phyloP scores from a whole-genome alignment of 2,888 invertebrate genomes.

The Cybosia mesomella region DNA sequence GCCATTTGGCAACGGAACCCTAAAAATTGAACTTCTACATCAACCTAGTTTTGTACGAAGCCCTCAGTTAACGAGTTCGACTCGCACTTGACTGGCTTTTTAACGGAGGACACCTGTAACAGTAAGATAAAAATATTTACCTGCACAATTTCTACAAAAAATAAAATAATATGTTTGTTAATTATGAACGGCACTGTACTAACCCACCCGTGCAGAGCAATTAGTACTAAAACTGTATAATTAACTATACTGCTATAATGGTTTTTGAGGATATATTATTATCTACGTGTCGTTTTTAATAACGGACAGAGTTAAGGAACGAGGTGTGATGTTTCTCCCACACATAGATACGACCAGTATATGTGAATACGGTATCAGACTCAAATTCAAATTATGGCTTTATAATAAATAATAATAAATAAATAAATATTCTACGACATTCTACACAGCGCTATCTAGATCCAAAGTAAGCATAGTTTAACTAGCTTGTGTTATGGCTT shows the following conservation, averaged over 20 bases:
- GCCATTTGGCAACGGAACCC: no score
- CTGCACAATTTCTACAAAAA: not conserved
- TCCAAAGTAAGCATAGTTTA: no score
- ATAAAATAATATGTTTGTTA: not conserved
- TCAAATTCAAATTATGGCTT: no score
- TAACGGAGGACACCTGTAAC: no score
- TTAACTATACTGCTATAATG: slow-evolving; percentile 42
- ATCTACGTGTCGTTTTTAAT: not conserved
- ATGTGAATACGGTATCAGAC: not conserved
- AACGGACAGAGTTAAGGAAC: not conserved
- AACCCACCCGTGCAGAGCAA: slow-evolving; percentile 46
- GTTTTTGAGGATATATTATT: not conserved
- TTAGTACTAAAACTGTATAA: slow-evolving; percentile 52
- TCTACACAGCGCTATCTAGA: no score
- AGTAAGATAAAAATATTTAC: not conserved
- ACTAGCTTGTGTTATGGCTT: no score
- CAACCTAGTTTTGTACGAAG: no score
- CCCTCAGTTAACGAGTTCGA: no score
- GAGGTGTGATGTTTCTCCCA: not conserved
- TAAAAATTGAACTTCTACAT: no score
- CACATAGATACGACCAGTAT: not conserved
- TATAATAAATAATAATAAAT: no score
- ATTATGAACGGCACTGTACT: slow-evolving; percentile 42
- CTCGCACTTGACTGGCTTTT: no score
- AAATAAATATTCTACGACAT: no score